phyloP scores from a whole-genome alignment of 2,888 invertebrate species.

The Ernsta delagoae region DNA sequence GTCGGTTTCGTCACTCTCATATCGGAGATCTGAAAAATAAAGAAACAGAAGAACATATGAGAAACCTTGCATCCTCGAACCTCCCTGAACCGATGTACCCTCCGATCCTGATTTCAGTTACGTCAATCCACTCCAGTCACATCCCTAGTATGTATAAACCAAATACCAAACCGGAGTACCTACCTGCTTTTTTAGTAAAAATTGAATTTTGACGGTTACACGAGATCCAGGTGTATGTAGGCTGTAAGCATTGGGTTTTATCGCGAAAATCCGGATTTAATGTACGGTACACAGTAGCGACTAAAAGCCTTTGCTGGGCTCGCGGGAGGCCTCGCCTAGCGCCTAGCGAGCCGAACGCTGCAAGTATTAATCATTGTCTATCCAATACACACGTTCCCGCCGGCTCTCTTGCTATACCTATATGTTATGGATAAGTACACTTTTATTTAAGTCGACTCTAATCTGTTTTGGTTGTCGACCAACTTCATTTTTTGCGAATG shows the following conservation, averaged over 20 bases:
- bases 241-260: constrained; percentile 39
- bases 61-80: no score
- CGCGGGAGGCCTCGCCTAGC: constrained; percentile 7
- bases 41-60: no score
- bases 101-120: no score
- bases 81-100: no score
- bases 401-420: constrained; percentile 2
- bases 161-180: constrained; percentile 37
- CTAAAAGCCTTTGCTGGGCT: constrained; percentile 2
- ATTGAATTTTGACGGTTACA: constrained; percentile 45
- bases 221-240: constrained; percentile 28
- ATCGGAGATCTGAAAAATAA: no score
- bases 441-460: neutral
- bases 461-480: neutral
- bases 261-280: constrained; percentile 43
- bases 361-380: constrained; percentile 18
- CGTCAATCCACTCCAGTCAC: no score
- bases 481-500: neutral
- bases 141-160: no score
- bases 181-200: constrained; percentile 40
- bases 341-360: constrained; percentile 17
- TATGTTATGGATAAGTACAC: constrained; percentile 1
- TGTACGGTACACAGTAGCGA: constrained; percentile 35
- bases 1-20: no score
- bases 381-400: constrained; percentile 28